A percentile compares a stretch with the other conserved stretches of the same genome.
These are phyloP conservation scores for Andricus quercusramuli DNA, from an alignment of 2,888 invertebrate genomes.

Conservation along the genomic window DNA sequence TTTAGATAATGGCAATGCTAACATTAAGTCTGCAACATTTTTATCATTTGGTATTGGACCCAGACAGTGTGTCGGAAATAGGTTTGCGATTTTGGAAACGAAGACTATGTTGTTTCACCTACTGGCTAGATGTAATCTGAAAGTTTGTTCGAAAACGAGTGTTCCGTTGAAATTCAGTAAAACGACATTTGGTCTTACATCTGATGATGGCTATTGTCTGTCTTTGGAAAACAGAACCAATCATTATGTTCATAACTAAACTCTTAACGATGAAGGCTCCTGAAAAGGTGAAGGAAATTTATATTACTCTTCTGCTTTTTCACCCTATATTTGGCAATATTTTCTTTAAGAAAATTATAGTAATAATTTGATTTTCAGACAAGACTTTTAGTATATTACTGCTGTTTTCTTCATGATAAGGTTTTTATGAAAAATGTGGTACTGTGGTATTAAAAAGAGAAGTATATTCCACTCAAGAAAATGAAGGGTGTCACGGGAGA, in stretches of 20 bases:
- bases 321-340: neutral
- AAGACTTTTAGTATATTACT: too few relatives aligned
- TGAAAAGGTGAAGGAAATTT: neutral
- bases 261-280: neutral
- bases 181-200: slow-evolving; percentile 43
- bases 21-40: slow-evolving; percentile 59
- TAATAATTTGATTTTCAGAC: too few relatives aligned
- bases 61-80: slow-evolving; percentile 72
- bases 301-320: neutral
- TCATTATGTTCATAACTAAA: neutral
- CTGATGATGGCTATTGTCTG: slow-evolving; percentile 59
- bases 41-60: slow-evolving; percentile 76
- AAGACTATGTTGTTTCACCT: slow-evolving; percentile 63
- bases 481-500: too few relatives aligned
- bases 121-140: slow-evolving; percentile 56
- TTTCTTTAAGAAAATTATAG: neutral
- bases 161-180: slow-evolving; percentile 70
- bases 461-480: too few relatives aligned
- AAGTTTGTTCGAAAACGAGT: slow-evolving; percentile 74
- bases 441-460: too few relatives aligned
- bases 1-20: slow-evolving; percentile 45
- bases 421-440: too few relatives aligned
- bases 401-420: too few relatives aligned
- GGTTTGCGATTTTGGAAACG: slow-evolving; percentile 61
- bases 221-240: slow-evolving; percentile 50